These are phyloP conservation scores for Sphyrna mokarran DNA, from an alignment of 2,113 vertebrate genomes.

Conservation along the genomic window DNA sequence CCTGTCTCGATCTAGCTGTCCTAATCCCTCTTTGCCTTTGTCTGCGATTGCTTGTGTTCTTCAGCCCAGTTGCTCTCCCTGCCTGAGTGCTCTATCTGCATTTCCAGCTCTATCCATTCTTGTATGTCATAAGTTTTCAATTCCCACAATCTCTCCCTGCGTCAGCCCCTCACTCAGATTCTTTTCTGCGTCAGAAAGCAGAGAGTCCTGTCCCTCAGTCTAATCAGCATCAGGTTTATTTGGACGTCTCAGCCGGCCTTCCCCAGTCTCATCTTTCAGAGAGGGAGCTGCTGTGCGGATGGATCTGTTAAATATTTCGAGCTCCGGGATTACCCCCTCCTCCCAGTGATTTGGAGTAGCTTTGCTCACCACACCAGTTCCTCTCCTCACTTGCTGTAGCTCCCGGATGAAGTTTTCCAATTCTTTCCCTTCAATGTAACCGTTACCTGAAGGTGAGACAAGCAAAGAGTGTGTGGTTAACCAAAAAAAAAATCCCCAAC, in stretches of 20 bases:
- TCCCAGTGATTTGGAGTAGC: not conserved
- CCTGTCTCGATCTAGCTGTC: not conserved
- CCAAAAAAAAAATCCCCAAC: not conserved
- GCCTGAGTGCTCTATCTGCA: not conserved
- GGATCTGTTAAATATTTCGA: not conserved
- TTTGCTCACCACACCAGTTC: slow-evolving; percentile 81
- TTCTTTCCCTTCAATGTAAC: slow-evolving; percentile 95
- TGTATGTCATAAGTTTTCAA: too few species aligned
- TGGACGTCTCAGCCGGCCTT: too few species aligned
- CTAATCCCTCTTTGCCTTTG: not conserved
- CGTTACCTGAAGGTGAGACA: slow-evolving; percentile 69
- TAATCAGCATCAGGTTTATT: not conserved
- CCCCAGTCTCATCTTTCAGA: too few species aligned
- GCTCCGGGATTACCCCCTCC: not conserved
- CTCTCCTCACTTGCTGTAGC: slow-evolving; percentile 80
- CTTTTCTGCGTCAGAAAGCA: not conserved
- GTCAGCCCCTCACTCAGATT: not conserved
- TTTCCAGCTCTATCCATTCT: not conserved
- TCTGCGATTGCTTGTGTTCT: not conserved
- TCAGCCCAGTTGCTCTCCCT: not conserved
- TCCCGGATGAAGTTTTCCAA: slow-evolving; percentile 94
- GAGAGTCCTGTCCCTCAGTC: too few species aligned
- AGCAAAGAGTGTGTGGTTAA: not conserved
- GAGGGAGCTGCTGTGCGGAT: too few species aligned
- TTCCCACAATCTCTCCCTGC: not conserved